Conservation (phyloP, 2,888 invertebrate species). For the Drosophila ochracea region DNA sequence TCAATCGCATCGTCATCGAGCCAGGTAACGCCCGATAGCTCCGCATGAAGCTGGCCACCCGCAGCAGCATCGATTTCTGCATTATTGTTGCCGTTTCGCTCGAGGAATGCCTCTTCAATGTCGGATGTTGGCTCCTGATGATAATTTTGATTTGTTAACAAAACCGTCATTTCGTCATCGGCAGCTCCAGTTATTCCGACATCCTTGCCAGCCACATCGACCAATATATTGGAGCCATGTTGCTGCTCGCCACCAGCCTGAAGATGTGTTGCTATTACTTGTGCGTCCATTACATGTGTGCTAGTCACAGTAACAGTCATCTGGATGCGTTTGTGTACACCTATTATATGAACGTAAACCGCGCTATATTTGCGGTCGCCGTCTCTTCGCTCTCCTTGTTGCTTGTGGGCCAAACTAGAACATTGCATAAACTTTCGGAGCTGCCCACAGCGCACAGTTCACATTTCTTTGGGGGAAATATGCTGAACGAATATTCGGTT, state of each 20-base stretch:
- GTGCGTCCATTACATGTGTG: constrained; percentile 83
- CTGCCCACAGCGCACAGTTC: constrained; percentile 59
- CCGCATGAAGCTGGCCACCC: constrained; percentile 36
- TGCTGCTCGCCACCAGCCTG: constrained; percentile 59
- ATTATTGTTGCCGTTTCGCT: constrained; percentile 45
- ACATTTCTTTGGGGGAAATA: constrained; percentile 52
- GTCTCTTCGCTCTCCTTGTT: constrained; percentile 46
- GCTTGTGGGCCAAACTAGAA: constrained; percentile 66
- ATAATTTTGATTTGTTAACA: constrained; percentile 81
- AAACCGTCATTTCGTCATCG: constrained; percentile 73
- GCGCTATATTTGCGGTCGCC: constrained; percentile 31
- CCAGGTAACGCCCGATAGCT: constrained; percentile 88
- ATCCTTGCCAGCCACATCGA: constrained; percentile 45
- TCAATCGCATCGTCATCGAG: constrained; percentile 90
- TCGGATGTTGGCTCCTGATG: constrained; percentile 78
- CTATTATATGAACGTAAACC: constrained; percentile 45
- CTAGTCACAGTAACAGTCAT: constrained; percentile 82
- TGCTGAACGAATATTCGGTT: constrained; percentile 19
- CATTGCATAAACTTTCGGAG: constrained; percentile 70
- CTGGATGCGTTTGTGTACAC: constrained; percentile 65
- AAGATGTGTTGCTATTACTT: constrained; percentile 80
- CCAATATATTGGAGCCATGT: constrained; percentile 45
- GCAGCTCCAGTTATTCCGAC: constrained; percentile 40
- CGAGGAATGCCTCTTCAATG: constrained; percentile 63
- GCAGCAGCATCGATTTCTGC: constrained; percentile 15